A percentile compares a stretch with the other conserved stretches of the same genome.
phyloP scores from a whole-genome alignment of 2,888 invertebrate species.

The Geophilus truncorum region DNA sequence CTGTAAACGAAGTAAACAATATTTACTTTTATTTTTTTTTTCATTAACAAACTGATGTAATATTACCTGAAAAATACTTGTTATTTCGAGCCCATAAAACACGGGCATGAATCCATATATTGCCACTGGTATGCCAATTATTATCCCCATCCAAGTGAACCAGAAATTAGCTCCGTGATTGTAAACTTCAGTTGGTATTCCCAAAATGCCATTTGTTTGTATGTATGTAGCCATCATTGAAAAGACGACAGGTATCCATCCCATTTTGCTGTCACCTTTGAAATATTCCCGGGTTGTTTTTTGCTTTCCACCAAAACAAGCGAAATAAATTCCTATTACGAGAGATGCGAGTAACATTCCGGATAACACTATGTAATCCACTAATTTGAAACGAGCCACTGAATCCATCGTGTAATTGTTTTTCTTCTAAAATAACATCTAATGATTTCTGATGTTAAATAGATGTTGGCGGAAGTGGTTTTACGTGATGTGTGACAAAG shows the following conservation, averaged over 20 bases:
- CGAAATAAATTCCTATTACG: conserved; percentile 78
- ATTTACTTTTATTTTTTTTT: too few species aligned
- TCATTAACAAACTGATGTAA: too few species aligned
- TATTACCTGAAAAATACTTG: conserved; percentile 28
- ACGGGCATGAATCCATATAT: conserved; percentile 2
- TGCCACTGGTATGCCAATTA: conserved; percentile 10
- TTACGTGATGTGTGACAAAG: too few species aligned
- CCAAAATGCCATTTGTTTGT: conserved; percentile 28
- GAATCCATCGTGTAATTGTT: not conserved
- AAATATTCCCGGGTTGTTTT: conserved; percentile 18
- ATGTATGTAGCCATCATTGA: conserved; percentile 27
- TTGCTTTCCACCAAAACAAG: conserved; percentile 53
- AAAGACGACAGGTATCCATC: conserved; percentile 42
- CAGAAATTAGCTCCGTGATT: not conserved
- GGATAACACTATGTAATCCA: conserved; percentile 69
- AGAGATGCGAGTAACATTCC: conserved; percentile 73
- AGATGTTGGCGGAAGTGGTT: too few species aligned
- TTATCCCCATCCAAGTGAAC: not conserved
- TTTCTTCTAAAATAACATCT: too few species aligned
- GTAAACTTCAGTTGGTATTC: conserved; percentile 23
- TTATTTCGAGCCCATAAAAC: conserved; percentile 13
- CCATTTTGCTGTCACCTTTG: conserved; percentile 35
- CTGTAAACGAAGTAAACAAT: not conserved
- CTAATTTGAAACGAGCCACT: conserved; percentile 37
- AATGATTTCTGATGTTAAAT: too few species aligned